Evolutionary conservation across 2,113 vertebrate genomes (phyloP).

Genomic region (Ellobius talpinus): DNA sequence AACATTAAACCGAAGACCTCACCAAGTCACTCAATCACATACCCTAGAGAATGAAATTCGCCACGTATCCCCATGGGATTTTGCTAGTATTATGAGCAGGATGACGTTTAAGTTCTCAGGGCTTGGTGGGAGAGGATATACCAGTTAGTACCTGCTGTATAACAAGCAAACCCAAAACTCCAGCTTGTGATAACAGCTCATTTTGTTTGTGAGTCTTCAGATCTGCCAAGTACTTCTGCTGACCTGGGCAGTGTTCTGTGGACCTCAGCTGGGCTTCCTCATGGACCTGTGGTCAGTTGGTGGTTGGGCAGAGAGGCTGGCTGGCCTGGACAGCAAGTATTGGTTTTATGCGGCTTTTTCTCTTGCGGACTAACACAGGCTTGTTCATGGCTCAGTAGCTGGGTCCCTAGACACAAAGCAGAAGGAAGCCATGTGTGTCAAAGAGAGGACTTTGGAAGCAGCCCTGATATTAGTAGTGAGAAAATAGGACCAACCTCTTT

Average conservation of each 20-base stretch:
- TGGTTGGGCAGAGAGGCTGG: not conserved
- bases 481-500: not conserved
- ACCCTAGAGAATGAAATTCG: not conserved
- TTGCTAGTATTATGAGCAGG: not conserved
- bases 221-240: not conserved
- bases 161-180: not conserved
- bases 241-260: not conserved
- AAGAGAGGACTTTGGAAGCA: not conserved
- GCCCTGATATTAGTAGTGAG: not conserved
- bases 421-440: not conserved
- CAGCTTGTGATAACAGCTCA: not conserved
- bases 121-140: not conserved
- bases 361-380: not conserved
- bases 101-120: rapidly evolving
- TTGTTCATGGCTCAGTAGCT: not conserved
- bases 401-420: not conserved
- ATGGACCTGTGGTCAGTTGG: not conserved
- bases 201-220: not conserved
- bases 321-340: not conserved
- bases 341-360: not conserved
- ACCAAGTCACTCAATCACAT: not conserved
- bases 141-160: not conserved
- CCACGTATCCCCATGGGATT: not conserved
- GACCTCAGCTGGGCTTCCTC: not conserved
- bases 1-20: slow-evolving; percentile 52